Evolutionary conservation across 1,140 invertebrate species (phyloP).

Genomic region (Platyura marginata): DNA sequence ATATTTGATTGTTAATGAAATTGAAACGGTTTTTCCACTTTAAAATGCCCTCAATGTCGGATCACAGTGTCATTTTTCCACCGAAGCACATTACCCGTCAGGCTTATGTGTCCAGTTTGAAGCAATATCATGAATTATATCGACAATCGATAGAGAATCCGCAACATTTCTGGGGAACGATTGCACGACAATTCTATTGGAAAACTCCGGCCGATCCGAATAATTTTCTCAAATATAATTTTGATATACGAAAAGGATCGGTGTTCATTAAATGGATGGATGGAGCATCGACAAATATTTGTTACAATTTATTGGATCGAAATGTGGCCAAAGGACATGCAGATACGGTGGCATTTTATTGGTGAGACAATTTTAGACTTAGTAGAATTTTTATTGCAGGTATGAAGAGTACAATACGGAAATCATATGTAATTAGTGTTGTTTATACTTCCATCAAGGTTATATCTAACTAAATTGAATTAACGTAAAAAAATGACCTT

Average conservation of each 20-base stretch:
- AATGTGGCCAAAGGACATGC: slow-evolving; percentile 73
- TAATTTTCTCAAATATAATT: slow-evolving; percentile 80
- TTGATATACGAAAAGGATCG: slow-evolving; percentile 72
- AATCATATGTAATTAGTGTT: no score
- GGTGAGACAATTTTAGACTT: no score
- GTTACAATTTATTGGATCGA: slow-evolving; percentile 85
- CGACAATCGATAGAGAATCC: slow-evolving; percentile 72
- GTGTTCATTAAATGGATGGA: slow-evolving; percentile 89
- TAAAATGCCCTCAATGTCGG: slow-evolving; percentile 27
- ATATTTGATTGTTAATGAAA: no score
- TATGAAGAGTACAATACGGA: no score
- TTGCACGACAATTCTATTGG: slow-evolving; percentile 83
- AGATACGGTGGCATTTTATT: slow-evolving; percentile 85
- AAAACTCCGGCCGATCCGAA: slow-evolving; percentile 49
- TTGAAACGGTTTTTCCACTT: no score
- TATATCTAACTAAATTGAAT: no score
- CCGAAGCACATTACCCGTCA: slow-evolving; percentile 35
- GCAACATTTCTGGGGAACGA: slow-evolving; percentile 73
- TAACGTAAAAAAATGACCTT: no score
- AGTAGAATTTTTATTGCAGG: no score
- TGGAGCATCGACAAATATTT: slow-evolving; percentile 85
- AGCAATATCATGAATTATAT: slow-evolving; percentile 70
- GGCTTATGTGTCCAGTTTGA: slow-evolving; percentile 51
- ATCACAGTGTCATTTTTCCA: slow-evolving; percentile 43
- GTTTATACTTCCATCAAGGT: no score